Conservation (phyloP, 2,113 vertebrate genomes). For the Conger conger region DNA sequence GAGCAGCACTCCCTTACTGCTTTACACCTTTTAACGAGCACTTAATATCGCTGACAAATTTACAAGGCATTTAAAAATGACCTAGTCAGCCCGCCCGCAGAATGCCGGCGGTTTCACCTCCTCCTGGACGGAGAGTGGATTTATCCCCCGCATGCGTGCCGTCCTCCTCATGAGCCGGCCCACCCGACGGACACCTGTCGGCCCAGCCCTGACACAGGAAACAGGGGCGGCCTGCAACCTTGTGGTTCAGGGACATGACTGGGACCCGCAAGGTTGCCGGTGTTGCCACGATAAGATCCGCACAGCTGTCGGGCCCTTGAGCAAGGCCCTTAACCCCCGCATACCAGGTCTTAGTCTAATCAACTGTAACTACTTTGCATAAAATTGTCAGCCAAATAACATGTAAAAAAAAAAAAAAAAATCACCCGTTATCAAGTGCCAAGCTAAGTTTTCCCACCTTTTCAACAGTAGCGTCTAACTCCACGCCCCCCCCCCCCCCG, state of each 20-base stretch:
- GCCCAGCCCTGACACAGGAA: conserved; percentile 66
- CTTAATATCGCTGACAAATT: conserved; percentile 73
- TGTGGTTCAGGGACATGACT: too few species aligned
- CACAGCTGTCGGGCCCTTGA: too few species aligned
- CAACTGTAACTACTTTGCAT: too few species aligned
- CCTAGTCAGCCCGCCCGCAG: conserved; percentile 59
- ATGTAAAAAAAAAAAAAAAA: too few species aligned
- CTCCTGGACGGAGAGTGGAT: conserved; percentile 55
- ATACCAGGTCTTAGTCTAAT: too few species aligned
- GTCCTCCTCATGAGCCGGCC: conserved; percentile 49
- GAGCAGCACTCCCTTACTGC: conserved; percentile 47
- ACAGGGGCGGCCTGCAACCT: too few species aligned
- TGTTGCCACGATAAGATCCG: too few species aligned
- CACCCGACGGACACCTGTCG: conserved; percentile 72
- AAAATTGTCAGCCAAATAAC: too few species aligned
- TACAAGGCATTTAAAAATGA: conserved; percentile 75
- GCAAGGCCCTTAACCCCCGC: too few species aligned
- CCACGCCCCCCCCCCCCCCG: conserved; percentile 29
- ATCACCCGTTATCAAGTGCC: conserved; percentile 76
- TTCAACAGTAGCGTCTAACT: conserved; percentile 51
- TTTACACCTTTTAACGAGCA: conserved; percentile 66
- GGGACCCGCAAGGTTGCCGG: too few species aligned
- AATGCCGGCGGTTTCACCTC: conserved; percentile 61
- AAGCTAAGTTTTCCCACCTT: conserved; percentile 83
- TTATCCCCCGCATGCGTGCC: conserved; percentile 51